Percentiles rank a stretch among this genome's conserved stretches.
These are phyloP conservation scores for Pinna nobilis DNA, from an alignment of 1,140 invertebrate species.

Conservation along the genomic window DNA sequence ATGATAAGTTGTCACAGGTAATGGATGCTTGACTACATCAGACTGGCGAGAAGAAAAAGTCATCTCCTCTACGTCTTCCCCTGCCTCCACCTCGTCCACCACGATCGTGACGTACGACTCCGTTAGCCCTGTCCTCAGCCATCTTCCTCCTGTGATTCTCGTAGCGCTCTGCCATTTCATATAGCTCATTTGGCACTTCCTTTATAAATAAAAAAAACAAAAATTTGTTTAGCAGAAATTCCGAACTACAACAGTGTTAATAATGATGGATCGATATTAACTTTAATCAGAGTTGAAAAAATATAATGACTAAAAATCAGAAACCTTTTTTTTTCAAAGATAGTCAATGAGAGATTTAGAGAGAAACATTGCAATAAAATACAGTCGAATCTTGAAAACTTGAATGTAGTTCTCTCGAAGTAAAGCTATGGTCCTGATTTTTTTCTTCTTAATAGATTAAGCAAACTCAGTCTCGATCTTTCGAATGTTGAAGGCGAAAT, in stretches of 20 bases:
- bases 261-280: not conserved
- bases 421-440: too few relatives aligned
- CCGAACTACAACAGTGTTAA: not conserved
- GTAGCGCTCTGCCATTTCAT: constrained; percentile 51
- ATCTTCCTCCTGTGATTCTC: constrained; percentile 33
- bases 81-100: constrained; percentile 33
- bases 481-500: too few relatives aligned
- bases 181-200: constrained; percentile 49
- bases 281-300: not conserved
- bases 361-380: too few relatives aligned
- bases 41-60: constrained; percentile 8
- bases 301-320: not conserved
- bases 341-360: not conserved
- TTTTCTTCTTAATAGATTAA: too few relatives aligned
- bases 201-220: constrained; percentile 18
- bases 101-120: constrained; percentile 20
- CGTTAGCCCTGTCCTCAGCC: constrained; percentile 34
- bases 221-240: not conserved
- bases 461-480: too few relatives aligned
- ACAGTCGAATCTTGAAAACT: too few relatives aligned
- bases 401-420: too few relatives aligned
- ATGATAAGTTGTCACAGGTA: too few relatives aligned
- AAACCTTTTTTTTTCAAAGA: not conserved
- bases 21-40: too few relatives aligned
- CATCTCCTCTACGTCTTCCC: constrained; percentile 24